phyloP scores from a whole-genome alignment of 1,140 invertebrate genomes.

The Lordiphosa stackelbergi region DNA sequence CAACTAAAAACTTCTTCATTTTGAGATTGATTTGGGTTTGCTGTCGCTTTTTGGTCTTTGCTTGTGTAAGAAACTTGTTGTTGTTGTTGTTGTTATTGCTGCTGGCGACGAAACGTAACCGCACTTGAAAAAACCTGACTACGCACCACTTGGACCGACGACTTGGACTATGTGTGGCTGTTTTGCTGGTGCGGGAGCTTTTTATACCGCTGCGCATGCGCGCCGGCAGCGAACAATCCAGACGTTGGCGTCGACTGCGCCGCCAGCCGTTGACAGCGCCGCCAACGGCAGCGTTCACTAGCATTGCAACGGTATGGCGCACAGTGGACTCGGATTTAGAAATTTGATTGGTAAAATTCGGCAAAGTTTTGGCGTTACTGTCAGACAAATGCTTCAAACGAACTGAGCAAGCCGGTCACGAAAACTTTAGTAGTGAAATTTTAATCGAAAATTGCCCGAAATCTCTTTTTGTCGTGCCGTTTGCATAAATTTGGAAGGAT shows the following conservation, averaged over 20 bases:
- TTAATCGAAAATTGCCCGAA: too few relatives aligned
- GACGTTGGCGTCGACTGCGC: conserved; percentile 19
- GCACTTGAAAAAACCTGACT: conserved; percentile 67
- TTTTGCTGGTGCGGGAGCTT: conserved; percentile 72
- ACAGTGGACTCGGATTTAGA: not conserved
- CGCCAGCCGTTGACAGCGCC: not conserved
- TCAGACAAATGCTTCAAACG: too few relatives aligned
- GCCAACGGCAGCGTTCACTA: conserved; percentile 14
- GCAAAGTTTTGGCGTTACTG: too few relatives aligned
- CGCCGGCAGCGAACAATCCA: conserved; percentile 66
- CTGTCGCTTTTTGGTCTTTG: conserved; percentile 19
- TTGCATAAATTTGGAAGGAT: too few relatives aligned
- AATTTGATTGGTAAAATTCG: too few relatives aligned
- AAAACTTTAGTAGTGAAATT: too few relatives aligned
- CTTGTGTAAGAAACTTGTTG: conserved; percentile 15
- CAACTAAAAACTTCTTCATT: conserved; percentile 77
- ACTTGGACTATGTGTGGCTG: conserved; percentile 75
- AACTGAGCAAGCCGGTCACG: too few relatives aligned
- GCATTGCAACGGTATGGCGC: conserved; percentile 54
- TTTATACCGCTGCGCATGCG: conserved; percentile 77
- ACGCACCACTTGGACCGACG: conserved; percentile 74
- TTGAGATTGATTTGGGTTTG: conserved; percentile 46
- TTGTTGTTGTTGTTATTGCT: conserved; percentile 22
- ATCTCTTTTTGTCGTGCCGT: too few relatives aligned
- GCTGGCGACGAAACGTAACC: conserved; percentile 49